A percentile compares a stretch with the other conserved stretches of the same genome.
Evolutionary conservation across 1,140 invertebrate genomes (phyloP).

Genomic region (Spodoptera litura): DNA sequence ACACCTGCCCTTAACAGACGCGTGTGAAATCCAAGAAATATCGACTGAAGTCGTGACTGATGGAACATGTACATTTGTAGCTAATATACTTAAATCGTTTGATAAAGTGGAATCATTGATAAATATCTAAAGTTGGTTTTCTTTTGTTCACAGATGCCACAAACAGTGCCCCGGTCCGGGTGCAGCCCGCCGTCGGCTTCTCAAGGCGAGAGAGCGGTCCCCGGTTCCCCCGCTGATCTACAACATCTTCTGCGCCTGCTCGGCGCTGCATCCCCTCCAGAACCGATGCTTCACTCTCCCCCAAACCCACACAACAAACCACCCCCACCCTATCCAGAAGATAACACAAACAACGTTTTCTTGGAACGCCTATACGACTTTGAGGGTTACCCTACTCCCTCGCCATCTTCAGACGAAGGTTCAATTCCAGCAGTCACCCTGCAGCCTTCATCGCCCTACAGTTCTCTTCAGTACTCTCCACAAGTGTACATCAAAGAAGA

Average conservation of each 20-base stretch:
- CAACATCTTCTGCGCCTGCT: slow-evolving; percentile 85
- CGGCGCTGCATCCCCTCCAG: slow-evolving; percentile 85
- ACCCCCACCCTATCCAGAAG: slow-evolving; percentile 80
- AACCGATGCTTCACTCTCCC: slow-evolving; percentile 85
- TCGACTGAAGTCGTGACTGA: slow-evolving; percentile 18
- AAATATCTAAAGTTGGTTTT: slow-evolving; percentile 42
- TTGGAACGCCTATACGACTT: slow-evolving; percentile 80
- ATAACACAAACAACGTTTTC: slow-evolving; percentile 67
- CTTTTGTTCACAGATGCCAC: slow-evolving; percentile 91
- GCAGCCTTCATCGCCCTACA: slow-evolving; percentile 83
- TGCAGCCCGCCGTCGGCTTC: slow-evolving; percentile 91
- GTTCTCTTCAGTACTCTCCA: slow-evolving; percentile 75
- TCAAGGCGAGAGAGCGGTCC: slow-evolving; percentile 87
- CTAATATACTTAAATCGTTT: neutral
- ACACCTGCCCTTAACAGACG: slow-evolving; percentile 25
- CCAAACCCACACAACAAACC: slow-evolving; percentile 78
- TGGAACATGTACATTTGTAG: slow-evolving; percentile 10
- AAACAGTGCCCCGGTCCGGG: slow-evolving; percentile 91
- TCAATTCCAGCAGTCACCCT: slow-evolving; percentile 83
- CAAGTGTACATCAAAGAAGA: slow-evolving; percentile 83
- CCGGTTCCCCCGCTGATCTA: slow-evolving; percentile 87
- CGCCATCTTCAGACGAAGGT: slow-evolving; percentile 84
- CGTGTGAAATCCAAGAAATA: slow-evolving; percentile 37
- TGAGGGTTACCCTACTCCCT: slow-evolving; percentile 82
- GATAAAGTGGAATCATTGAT: slow-evolving; percentile 1